phyloP scores from a whole-genome alignment of 1,140 invertebrate species.

The Gryon sp. region DNA sequence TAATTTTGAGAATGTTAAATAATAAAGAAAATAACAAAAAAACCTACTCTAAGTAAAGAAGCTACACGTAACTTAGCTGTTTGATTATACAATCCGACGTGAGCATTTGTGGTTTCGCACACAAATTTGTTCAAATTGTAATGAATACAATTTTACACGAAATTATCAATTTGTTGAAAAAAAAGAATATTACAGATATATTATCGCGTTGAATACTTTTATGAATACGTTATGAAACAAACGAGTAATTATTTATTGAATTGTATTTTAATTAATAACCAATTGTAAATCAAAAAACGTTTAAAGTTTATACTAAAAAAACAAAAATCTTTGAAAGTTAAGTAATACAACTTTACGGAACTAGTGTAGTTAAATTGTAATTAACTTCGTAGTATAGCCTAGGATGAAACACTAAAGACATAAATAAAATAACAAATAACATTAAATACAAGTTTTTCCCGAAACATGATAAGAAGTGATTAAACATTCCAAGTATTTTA shows the following conservation, averaged over 20 bases:
- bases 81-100: not conserved
- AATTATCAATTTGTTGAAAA: no score
- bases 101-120: not conserved
- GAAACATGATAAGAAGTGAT: not conserved
- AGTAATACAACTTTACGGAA: conserved; percentile 10
- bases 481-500: not conserved
- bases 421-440: conserved; percentile 1
- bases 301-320: no score
- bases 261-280: no score
- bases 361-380: conserved; percentile 9
- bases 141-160: no score
- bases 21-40: conserved; percentile 4
- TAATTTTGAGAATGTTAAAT: conserved; percentile 20
- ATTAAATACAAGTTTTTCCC: conserved; percentile 12
- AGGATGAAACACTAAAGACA: conserved; percentile 15
- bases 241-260: no score
- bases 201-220: no score
- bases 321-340: no score
- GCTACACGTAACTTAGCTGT: conserved; percentile 7
- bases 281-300: no score
- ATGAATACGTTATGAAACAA: no score
- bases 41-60: not conserved
- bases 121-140: not conserved
- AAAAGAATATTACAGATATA: no score
- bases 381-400: conserved; percentile 3